phyloP scores from a whole-genome alignment of 2,113 vertebrate genomes.

The Podarcis muralis region DNA sequence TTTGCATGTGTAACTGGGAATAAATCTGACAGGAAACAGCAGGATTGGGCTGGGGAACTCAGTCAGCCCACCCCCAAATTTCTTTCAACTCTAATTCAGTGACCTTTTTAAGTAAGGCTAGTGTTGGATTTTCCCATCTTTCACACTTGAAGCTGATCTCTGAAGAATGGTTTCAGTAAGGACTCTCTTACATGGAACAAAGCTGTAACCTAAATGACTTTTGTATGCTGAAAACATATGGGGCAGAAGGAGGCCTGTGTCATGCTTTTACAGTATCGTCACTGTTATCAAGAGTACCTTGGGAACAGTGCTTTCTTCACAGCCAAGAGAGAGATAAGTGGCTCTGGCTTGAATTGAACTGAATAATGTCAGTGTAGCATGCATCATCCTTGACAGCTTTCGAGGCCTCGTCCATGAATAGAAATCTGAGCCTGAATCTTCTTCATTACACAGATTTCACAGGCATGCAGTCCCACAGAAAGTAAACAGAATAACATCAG shows the following conservation, averaged over 20 bases:
- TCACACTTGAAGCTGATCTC: constrained; percentile 60
- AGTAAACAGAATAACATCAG: constrained; percentile 16
- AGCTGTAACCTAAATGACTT: constrained; percentile 65
- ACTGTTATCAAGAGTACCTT: constrained; percentile 44
- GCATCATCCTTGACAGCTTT: constrained; percentile 44
- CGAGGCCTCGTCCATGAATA: constrained; percentile 47
- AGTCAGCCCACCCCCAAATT: not conserved
- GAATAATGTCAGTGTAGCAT: constrained; percentile 41
- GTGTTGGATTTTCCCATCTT: constrained; percentile 50
- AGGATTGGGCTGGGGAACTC: not conserved
- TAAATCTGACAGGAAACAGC: not conserved
- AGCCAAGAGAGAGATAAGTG: constrained; percentile 55
- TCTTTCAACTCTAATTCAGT: not conserved
- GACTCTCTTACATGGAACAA: constrained; percentile 65
- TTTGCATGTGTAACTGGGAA: not conserved
- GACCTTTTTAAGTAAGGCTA: constrained; percentile 40
- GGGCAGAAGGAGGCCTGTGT: constrained; percentile 56
- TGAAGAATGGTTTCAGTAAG: constrained; percentile 69
- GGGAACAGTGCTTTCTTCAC: constrained; percentile 47
- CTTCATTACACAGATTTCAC: constrained; percentile 33
- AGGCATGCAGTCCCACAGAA: constrained; percentile 26
- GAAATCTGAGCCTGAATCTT: constrained; percentile 40
- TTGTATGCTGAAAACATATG: constrained; percentile 58
- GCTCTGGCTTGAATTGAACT: constrained; percentile 6
- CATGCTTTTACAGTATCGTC: constrained; percentile 42